Evolutionary conservation across 2,113 vertebrate species (phyloP).

Genomic region (Oreocharis arfaki): DNA sequence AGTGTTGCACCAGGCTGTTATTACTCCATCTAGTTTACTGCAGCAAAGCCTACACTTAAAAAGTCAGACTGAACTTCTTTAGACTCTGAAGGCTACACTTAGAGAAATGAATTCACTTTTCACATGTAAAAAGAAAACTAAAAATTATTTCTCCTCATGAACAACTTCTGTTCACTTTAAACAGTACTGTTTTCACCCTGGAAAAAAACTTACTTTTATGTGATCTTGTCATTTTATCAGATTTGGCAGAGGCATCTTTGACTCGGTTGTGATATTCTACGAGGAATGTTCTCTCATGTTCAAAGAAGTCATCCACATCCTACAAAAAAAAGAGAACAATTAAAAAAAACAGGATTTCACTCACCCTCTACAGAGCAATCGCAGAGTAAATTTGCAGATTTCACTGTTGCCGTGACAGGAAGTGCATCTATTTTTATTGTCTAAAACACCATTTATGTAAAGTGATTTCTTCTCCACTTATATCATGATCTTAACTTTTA

Average conservation of each 20-base stretch:
- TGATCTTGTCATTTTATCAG: constrained; percentile 95
- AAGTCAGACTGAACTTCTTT: background rate
- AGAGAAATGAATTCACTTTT: background rate
- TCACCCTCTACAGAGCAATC: background rate
- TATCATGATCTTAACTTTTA: background rate
- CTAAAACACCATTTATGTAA: background rate
- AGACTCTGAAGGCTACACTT: background rate
- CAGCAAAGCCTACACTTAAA: background rate
- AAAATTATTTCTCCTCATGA: background rate
- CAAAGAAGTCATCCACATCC: constrained; percentile 99
- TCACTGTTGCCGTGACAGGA: background rate
- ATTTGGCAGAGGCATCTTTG: constrained; percentile 94
- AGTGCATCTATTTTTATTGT: background rate
- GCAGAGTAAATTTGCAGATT: background rate
- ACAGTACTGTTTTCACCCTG: background rate
- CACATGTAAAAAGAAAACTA: background rate
- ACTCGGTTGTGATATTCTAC: constrained; percentile 97
- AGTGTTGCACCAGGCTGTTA: background rate
- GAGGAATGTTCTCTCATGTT: constrained; percentile 97
- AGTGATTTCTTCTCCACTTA: background rate
- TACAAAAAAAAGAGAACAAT: constrained; percentile 63
- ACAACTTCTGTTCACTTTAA: background rate
- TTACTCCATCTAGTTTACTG: background rate
- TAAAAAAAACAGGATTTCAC: background rate
- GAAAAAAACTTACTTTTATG: constrained; percentile 88